phyloP scores from a whole-genome alignment of 1,140 invertebrate species.

The Lasioglossum albipes region DNA sequence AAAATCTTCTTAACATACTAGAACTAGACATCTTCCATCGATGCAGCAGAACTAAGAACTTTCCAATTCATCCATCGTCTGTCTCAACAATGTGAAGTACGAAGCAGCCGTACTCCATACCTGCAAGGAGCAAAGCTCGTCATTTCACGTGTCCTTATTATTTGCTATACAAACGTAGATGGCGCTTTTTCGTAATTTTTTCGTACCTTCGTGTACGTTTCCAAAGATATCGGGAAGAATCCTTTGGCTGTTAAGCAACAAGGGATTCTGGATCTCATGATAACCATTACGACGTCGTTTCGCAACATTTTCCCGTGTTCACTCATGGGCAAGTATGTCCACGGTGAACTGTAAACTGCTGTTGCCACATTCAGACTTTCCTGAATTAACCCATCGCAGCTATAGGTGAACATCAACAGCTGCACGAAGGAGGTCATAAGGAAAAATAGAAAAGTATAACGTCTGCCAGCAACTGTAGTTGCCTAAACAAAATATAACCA shows the following conservation, averaged over 20 bases:
- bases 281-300: conserved; percentile 34
- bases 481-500: conserved; percentile 22
- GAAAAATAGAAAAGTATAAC: conserved; percentile 45
- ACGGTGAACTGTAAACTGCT: conserved; percentile 36
- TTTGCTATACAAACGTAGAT: too few species aligned
- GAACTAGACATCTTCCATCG: too few species aligned
- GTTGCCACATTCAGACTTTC: conserved; percentile 41
- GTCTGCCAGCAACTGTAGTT: neutral
- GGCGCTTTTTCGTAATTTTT: too few species aligned
- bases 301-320: conserved; percentile 18
- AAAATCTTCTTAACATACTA: too few species aligned
- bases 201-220: conserved; percentile 45
- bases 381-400: conserved; percentile 42
- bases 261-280: conserved; percentile 24
- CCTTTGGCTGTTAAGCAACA: conserved; percentile 42
- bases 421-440: conserved; percentile 26
- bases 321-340: conserved; percentile 22
- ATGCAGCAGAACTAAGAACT: too few species aligned
- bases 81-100: too few species aligned
- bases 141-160: too few species aligned
- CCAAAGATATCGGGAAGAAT: conserved; percentile 56
- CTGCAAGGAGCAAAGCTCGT: too few species aligned
- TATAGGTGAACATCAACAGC: conserved; percentile 47
- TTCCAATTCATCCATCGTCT: too few species aligned
- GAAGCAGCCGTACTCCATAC: too few species aligned